Percentiles rank a stretch among this genome's conserved stretches.
Evolutionary conservation across 1,140 invertebrate genomes (phyloP).

Genomic region (Heliconius melpomene): DNA sequence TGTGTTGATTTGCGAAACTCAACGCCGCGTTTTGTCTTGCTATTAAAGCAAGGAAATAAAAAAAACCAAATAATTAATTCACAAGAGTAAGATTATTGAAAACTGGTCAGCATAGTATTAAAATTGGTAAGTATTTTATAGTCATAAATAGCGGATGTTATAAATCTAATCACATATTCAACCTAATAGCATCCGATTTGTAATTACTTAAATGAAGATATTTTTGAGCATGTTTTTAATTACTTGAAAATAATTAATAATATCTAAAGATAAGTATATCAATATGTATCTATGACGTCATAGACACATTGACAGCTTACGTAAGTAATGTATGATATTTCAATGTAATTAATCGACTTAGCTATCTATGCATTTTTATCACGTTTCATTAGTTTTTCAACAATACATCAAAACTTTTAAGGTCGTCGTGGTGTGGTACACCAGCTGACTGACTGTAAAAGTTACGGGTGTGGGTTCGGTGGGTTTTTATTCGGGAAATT

Average conservation of each 20-base stretch:
- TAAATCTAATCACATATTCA: neutral
- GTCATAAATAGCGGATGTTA: neutral
- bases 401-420: neutral
- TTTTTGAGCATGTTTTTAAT: neutral
- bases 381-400: neutral
- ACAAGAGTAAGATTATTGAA: neutral
- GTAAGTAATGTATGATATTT: neutral
- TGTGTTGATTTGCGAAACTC: no score
- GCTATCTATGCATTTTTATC: neutral
- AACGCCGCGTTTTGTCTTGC: neutral
- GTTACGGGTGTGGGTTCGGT: no score
- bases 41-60: neutral
- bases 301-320: no score
- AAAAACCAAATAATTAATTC: neutral
- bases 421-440: no score
- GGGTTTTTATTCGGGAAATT: no score
- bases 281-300: neutral
- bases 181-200: neutral
- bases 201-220: constrained; percentile 1
- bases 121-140: neutral
- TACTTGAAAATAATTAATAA: neutral
- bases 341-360: neutral
- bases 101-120: neutral
- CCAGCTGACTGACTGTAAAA: no score
- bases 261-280: neutral